Base-by-base conservation (phyloP, 2,113 vertebrate species). In the Pitta sordida region DNA sequence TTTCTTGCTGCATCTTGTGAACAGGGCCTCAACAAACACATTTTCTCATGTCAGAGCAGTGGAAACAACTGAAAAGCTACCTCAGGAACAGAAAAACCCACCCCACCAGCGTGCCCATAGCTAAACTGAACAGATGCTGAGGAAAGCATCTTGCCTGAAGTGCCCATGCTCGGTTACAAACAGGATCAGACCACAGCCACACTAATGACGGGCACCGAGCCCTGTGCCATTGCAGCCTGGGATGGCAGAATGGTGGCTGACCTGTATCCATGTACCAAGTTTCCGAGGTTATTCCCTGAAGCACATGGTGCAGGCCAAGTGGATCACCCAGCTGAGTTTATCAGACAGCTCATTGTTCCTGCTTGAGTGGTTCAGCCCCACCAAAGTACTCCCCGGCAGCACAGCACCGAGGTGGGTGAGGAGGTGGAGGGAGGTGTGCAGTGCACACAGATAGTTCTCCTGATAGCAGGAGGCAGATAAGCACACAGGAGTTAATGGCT, bases 331-430 rank as follows among this genome's bases (percentile, higher is more conserved):
- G 68, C 75, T 62, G 79, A 91, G 79, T 29, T 87, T 91, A 85
- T 85, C 82, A 81, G 87, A 41, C 70, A 89, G 53, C 75, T 90
- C 78, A 64, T 85, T 88, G 82, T 80, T 90, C 67, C 82, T 69
- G 71, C 59, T 67, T 46, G 74, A 82, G 74, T 69, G 74, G 73
- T 85, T 91, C 74, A 71, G 70, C 85, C 82, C 90, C 87, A 84
- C 70, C 63, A 58, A 93, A 83, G 88, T 22, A 77, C 64, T 94
- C 82, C 11, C 9, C 10, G 10, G 75, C 67, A 87, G 58, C 53
- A 58, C 34, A 67, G 75, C 58, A 51, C 13, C 0, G 7, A 73
- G 84, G 43, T 89, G 41, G 34, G 86, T 8, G 69, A 63, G 22
- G 48, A 90, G 36, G 62, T 65, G 74, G 22, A 91, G 70, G 49